Conservation (phyloP, 2,113 vertebrate species). For the Mirounga angustirostris region DNA sequence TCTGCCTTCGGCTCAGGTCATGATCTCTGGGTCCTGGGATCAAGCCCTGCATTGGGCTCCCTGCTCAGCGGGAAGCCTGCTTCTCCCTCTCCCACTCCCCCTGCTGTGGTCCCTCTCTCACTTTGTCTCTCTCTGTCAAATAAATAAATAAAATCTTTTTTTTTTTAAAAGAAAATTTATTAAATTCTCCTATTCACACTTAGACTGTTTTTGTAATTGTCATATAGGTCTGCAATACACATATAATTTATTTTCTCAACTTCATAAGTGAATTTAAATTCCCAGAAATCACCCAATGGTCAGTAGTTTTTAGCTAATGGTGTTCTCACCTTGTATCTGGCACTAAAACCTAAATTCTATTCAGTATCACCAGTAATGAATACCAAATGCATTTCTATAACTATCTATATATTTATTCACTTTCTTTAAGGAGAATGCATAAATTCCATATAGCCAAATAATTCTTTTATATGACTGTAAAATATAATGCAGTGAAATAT, state of each 20-base stretch:
- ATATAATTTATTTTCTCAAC: neutral
- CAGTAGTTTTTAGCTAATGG: slow-evolving; percentile 6
- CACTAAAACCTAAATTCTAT: slow-evolving; percentile 32
- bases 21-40: too few relatives aligned
- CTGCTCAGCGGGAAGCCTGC: too few relatives aligned
- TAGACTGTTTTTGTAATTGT: slow-evolving; percentile 15
- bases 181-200: neutral
- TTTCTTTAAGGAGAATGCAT: slow-evolving; percentile 42
- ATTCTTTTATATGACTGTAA: slow-evolving; percentile 33
- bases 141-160: too few relatives aligned
- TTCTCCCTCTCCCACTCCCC: too few relatives aligned
- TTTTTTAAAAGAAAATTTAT: neutral
- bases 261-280: slow-evolving; percentile 28
- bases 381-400: slow-evolving; percentile 26
- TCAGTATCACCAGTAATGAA: neutral
- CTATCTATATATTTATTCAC: neutral
- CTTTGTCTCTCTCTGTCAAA: too few relatives aligned
- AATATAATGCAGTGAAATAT: slow-evolving; percentile 21
- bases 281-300: slow-evolving; percentile 14
- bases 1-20: too few relatives aligned
- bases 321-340: neutral
- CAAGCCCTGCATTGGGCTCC: too few relatives aligned
- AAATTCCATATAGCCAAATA: slow-evolving; percentile 27
- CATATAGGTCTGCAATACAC: neutral
- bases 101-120: too few relatives aligned